Base-by-base conservation (phyloP, 2,888 invertebrate species). In the Lasioglossum zephyrum region DNA sequence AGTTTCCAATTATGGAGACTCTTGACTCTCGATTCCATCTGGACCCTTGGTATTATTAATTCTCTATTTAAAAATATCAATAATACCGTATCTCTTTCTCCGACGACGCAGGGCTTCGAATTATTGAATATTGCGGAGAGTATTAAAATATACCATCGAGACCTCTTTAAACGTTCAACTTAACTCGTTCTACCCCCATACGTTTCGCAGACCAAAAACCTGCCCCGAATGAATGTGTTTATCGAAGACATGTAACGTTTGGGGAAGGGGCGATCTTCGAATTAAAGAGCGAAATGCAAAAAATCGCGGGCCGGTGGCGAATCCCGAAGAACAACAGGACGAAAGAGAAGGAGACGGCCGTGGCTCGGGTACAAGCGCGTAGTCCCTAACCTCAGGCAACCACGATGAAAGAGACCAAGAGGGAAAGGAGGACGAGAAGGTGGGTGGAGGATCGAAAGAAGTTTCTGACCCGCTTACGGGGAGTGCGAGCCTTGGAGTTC, bases 381-480 rank as follows among this genome's bases (percentile, higher is more conserved):
- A 86, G 89, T 92, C 93, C 94, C 93, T 94, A 94, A 94, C 94
- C 94, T 93, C 88, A 91, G 93, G 87, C 93, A 94, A 94, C 92
- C 86, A 75, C 87, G 79, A 84, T 78, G 79, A 87, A 83, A 85
- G 87, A 72, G 86, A 84, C 73, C 57, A 49, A 81, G 73, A 74
- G 75, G 57, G 78, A 80, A 75, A 80, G 74, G 76, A 87, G 81
- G 87, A 82, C 84, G 87, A 88, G 84, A 85, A 85, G 84, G 85
- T 85, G 82, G 85, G 85, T 72, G 92, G 91, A 92, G 93, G 94
- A 93, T 93, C 92, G 93, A 94, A 94, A 95, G 94, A 94, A 95
- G 94, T 94, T 94, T 94, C 94, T 95, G 95, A 95, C 95, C 95
- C 93, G 95, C 94, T 95, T 94, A 95, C 92, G 88, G 92, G 91